phyloP scores from a whole-genome alignment of 2,888 invertebrate genomes.

The Noctua janthina region DNA sequence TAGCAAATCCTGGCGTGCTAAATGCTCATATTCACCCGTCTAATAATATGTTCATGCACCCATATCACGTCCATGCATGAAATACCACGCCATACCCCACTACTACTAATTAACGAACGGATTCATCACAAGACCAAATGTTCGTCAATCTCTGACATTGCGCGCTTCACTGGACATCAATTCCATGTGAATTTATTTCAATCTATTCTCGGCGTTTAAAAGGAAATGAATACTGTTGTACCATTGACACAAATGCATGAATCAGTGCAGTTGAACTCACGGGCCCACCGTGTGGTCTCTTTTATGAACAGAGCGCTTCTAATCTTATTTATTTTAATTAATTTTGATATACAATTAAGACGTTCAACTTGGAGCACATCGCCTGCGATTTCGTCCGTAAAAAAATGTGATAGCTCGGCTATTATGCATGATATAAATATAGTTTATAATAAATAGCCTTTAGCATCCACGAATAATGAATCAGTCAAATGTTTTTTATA shows the following conservation, averaged over 20 bases:
- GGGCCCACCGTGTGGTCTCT: neutral
- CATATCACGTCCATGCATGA: neutral
- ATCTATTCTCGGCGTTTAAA: slow-evolving; percentile 8
- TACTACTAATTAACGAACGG: neutral
- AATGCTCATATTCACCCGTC: neutral
- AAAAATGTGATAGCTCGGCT: no score
- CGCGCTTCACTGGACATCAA: slow-evolving; percentile 15
- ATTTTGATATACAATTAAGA: neutral
- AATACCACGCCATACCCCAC: neutral
- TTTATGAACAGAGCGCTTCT: neutral
- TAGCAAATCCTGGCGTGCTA: neutral
- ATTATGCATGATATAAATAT: neutral
- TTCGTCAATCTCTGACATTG: neutral
- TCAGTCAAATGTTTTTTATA: no score
- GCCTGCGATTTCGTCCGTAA: no score
- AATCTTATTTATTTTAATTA: neutral
- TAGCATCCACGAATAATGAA: neutral
- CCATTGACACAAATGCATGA: slow-evolving; percentile 22
- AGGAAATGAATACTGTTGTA: slow-evolving; percentile 31
- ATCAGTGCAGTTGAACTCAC: slow-evolving; percentile 1
- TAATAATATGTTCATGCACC: neutral
- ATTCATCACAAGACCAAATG: neutral
- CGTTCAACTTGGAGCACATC: no score
- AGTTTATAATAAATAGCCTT: neutral
- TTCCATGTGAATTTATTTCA: slow-evolving; percentile 14